These are phyloP conservation scores for Lasioglossum lativentre DNA, from an alignment of 2,888 invertebrate species.

Conservation along the genomic window DNA sequence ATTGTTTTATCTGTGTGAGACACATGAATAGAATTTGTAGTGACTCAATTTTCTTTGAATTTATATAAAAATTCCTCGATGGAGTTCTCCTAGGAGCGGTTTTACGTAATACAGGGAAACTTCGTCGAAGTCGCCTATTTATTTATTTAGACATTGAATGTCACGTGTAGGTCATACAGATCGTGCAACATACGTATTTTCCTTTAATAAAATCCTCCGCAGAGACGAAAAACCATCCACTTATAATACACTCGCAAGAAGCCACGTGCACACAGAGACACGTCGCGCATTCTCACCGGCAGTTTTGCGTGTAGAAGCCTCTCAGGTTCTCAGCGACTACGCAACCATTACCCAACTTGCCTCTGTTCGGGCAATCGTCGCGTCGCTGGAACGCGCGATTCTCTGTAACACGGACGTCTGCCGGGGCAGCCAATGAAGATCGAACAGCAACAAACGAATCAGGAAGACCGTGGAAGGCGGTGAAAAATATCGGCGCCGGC, in stretches of 20 bases:
- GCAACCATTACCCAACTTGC: neutral
- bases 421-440: neutral
- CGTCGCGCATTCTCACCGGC: neutral
- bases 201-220: too few species aligned
- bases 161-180: too few species aligned
- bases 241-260: neutral
- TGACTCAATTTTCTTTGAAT: too few species aligned
- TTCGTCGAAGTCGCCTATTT: too few species aligned
- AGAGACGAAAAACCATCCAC: neutral
- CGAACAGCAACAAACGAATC: neutral
- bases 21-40: too few species aligned
- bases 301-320: neutral
- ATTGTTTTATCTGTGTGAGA: too few species aligned
- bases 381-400: neutral
- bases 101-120: too few species aligned
- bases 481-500: conserved; percentile 8
- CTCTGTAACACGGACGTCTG: neutral
- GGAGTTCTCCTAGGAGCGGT: too few species aligned
- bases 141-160: too few species aligned
- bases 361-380: neutral
- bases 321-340: neutral
- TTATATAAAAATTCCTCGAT: too few species aligned
- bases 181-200: too few species aligned
- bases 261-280: neutral
- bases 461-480: neutral